Evolutionary conservation across 2,113 vertebrate species (phyloP).

Genomic region (Sinosuthora webbiana): DNA sequence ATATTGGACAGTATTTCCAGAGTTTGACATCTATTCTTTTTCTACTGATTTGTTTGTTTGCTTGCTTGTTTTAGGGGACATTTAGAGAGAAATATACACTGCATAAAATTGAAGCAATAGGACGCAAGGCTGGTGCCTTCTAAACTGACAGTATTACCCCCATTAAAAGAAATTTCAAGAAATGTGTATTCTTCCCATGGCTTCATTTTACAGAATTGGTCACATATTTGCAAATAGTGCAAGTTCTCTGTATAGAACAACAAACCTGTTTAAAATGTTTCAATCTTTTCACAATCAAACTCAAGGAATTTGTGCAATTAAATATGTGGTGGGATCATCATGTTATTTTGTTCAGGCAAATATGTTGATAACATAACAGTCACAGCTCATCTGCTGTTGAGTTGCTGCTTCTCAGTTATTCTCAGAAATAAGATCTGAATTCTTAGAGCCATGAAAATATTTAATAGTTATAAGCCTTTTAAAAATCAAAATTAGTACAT

Average conservation of each 20-base stretch:
- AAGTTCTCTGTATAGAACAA: background rate
- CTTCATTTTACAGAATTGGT: background rate
- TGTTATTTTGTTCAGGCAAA: constrained; percentile 11
- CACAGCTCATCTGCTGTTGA: constrained; percentile 37
- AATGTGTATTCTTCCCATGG: background rate
- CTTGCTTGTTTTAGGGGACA: background rate
- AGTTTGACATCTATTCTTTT: background rate
- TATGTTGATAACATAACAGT: background rate
- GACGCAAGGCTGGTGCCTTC: background rate
- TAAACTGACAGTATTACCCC: background rate
- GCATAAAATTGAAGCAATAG: background rate
- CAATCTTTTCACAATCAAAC: background rate
- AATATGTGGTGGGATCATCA: background rate
- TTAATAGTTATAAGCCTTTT: background rate
- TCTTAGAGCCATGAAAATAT: background rate
- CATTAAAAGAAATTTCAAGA: background rate
- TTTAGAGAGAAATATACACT: background rate
- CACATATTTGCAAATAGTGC: background rate
- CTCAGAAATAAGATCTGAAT: constrained; percentile 10
- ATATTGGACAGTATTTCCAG: background rate
- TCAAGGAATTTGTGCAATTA: background rate
- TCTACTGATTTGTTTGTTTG: background rate
- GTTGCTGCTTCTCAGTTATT: constrained; percentile 1
- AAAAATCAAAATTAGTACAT: background rate
- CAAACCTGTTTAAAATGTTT: background rate